Conservation (phyloP, 2,113 vertebrate genomes). For the Nycticebus coucang region DNA sequence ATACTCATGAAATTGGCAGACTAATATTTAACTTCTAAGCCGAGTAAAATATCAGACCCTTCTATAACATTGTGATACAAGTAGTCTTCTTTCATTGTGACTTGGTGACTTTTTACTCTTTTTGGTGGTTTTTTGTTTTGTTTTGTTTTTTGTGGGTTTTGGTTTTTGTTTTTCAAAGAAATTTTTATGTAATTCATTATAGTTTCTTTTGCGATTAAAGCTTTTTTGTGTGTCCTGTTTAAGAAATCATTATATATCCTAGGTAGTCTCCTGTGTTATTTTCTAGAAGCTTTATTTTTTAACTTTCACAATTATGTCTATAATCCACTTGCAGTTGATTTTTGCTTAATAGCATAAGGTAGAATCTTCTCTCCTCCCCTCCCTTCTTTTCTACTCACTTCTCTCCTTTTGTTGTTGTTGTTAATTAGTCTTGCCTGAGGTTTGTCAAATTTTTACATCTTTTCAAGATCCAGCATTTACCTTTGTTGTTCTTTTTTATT, state of each 20-base stretch:
- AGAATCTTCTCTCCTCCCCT: too few species aligned
- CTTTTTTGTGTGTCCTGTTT: neutral
- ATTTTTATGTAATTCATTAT: neutral
- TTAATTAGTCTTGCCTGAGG: neutral
- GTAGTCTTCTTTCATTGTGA: neutral
- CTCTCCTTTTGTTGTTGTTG: neutral
- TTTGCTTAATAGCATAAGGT: too few species aligned
- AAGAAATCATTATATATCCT: neutral
- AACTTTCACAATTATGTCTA: too few species aligned
- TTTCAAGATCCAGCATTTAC: neutral
- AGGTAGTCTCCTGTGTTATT: too few species aligned
- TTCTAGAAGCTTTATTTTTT: too few species aligned
- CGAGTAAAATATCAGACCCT: neutral
- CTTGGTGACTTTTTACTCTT: neutral
- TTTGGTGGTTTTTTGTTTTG: neutral
- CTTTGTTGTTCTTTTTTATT: neutral
- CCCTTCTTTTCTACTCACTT: too few species aligned
- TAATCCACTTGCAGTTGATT: too few species aligned
- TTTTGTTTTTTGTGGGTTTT: neutral
- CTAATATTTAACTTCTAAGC: neutral
- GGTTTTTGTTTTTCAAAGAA: neutral
- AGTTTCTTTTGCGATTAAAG: neutral
- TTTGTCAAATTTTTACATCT: neutral
- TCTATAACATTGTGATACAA: neutral
- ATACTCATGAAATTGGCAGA: neutral